Base-by-base conservation (phyloP, 2,113 vertebrate species). In the Laticauda colubrina region DNA sequence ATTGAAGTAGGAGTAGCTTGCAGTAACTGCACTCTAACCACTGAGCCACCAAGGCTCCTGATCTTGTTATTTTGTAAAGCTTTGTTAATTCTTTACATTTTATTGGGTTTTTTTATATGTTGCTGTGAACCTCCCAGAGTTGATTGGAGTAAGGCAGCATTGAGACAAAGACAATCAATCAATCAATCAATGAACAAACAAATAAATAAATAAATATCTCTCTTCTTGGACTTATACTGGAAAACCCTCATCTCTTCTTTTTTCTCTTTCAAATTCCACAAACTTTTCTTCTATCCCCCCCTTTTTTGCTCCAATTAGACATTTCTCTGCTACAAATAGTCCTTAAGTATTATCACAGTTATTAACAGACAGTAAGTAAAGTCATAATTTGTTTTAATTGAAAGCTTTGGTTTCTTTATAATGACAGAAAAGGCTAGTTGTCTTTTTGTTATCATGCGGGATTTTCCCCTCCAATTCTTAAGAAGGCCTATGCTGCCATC, bases 401-500 rank as follows among this genome's bases (percentile, higher is more conserved):
- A 96, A 96, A 96, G 24, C 9, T 57, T 96, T 55, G 43, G 59
- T 53, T 95, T 21, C 91, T 90, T 5, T 85, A 61, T 54, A 45
- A n/a, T 7, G 91, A 0, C 54, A 87, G 54, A 96, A 90, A 57
- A 95, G 95, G 1, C 0, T 9, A 94, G 85, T 53, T 88, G 69
- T 23, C 55, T 53, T 51, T 0, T 0, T 61, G 34, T 92, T 93
- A 92, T 45, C 39, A 1, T 0, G 26, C 2, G 12, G 7, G 0
- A 0, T 11, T 29, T 64, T 15, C 0, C 12, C 2, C 29, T 1
- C 12, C 61, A 4, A 20, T 3, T 81, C 69, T 85, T 94, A 43
- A 14, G 11, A 90, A 96, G 91, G 59, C 54, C 86, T 91, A 91
- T 92, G 87, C 95, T 96, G 97, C 96, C 97, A 97, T 85, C 97